Conservation (phyloP, 1,140 invertebrate genomes). For the Steinernema feltiae region DNA sequence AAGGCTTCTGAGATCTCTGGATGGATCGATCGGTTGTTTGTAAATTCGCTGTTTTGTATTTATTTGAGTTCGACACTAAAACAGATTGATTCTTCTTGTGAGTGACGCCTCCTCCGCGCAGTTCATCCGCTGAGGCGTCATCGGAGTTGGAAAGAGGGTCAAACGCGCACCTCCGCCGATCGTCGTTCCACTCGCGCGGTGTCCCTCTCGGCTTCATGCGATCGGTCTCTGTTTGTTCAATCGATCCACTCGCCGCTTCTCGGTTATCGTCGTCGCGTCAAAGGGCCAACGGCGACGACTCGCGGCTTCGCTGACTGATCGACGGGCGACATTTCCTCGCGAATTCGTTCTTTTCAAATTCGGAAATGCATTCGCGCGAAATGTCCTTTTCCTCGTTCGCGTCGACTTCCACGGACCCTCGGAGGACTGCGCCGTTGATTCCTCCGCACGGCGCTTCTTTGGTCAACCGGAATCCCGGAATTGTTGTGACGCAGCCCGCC, state of each 20-base stretch:
- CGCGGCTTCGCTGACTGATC: background rate
- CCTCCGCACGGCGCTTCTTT: background rate
- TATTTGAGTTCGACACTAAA: background rate
- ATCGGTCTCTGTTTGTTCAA: background rate
- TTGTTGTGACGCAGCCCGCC: background rate
- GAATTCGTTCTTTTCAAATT: background rate
- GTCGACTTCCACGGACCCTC: background rate
- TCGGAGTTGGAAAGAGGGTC: background rate
- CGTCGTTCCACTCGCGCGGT: background rate
- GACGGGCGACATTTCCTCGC: background rate
- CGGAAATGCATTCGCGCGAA: background rate
- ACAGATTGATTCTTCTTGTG: no score
- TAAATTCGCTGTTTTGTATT: background rate
- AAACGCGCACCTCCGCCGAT: background rate
- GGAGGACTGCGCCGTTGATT: background rate
- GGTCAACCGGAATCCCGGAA: background rate
- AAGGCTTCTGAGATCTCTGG: conserved; percentile 47
- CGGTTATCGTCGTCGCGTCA: background rate
- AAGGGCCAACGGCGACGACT: background rate
- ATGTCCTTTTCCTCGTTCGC: background rate
- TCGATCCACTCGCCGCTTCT: background rate
- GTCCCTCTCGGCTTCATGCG: background rate
- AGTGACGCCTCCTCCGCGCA: no score
- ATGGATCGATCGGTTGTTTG: background rate
- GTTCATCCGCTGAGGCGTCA: background rate